Evolutionary conservation across 1,140 invertebrate genomes (phyloP).

Genomic region (Arctopsyche grandis): DNA sequence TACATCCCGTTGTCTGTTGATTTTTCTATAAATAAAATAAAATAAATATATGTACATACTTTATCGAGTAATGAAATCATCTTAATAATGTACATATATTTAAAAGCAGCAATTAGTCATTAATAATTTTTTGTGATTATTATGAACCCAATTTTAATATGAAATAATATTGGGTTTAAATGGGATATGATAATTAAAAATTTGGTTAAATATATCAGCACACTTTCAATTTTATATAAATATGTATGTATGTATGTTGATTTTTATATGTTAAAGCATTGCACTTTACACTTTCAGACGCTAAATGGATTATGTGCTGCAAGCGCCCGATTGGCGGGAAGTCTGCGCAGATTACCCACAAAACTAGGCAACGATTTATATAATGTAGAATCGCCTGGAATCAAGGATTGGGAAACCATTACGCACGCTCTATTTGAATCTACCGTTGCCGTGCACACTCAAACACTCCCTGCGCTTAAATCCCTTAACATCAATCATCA

Average conservation of each 20-base stretch:
- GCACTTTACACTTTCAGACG: conserved; percentile 23
- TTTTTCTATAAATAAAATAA: no score
- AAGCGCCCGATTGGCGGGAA: background rate
- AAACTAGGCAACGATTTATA: conserved; percentile 6
- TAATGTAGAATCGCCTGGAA: conserved; percentile 8
- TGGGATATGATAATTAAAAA: no score
- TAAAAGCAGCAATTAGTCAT: no score
- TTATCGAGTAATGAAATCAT: no score
- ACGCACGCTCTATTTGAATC: conserved; percentile 10
- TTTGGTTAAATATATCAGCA: no score
- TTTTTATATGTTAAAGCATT: no score
- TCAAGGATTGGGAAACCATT: conserved; percentile 16
- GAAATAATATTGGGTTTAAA: no score
- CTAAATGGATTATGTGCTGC: conserved; percentile 30
- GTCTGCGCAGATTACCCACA: background rate
- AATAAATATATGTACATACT: no score
- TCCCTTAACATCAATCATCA: background rate
- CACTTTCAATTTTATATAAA: background rate
- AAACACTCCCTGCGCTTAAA: conserved; percentile 1
- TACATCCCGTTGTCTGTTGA: no score
- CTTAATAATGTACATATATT: no score
- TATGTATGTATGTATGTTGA: background rate
- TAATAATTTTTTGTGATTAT: no score
- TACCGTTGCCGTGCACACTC: conserved; percentile 4
- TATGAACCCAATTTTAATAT: no score